phyloP scores from a whole-genome alignment of 2,797 vertebrate species.

The Craterocephalus amniculus region DNA sequence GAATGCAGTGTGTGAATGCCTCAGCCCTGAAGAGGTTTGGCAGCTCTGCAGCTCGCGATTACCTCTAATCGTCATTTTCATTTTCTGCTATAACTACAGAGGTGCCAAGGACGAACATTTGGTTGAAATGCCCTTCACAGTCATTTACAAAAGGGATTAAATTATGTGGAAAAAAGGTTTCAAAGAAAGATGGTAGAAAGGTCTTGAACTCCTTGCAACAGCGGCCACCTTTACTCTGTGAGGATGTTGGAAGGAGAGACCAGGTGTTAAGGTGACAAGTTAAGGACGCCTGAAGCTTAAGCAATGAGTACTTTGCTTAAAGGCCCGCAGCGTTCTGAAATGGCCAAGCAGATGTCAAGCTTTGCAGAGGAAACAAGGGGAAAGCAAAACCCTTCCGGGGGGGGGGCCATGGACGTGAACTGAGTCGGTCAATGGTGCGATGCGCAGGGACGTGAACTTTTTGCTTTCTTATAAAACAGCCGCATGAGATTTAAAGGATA shows the following conservation, averaged over 20 bases:
- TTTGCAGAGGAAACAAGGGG: constrained; percentile 66
- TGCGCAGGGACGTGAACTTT: constrained; percentile 69
- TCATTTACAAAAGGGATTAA: constrained; percentile 59
- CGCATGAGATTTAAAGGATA: constrained; percentile 69
- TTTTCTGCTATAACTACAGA: constrained; percentile 67
- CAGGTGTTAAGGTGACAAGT: constrained; percentile 71
- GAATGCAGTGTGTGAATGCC: constrained; percentile 70
- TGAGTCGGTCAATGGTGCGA: constrained; percentile 74
- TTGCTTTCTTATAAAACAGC: constrained; percentile 78
- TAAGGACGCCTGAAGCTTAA: constrained; percentile 79
- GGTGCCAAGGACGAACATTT: constrained; percentile 73
- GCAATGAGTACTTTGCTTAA: constrained; percentile 80
- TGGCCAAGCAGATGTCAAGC: constrained; percentile 84
- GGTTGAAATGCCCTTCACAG: constrained; percentile 65
- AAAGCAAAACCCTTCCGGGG: constrained; percentile 74
- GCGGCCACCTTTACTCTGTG: constrained; percentile 72
- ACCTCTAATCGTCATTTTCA: constrained; percentile 60
- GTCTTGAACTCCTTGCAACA: constrained; percentile 83
- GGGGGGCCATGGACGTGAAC: constrained; percentile 72
- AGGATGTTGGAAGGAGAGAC: constrained; percentile 82
- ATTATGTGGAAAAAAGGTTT: constrained; percentile 53
- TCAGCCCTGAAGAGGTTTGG: constrained; percentile 70
- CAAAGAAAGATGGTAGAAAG: constrained; percentile 70
- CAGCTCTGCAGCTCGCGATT: constrained; percentile 73
- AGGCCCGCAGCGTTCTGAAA: constrained; percentile 76